phyloP scores from a whole-genome alignment of 2,888 invertebrate species.

The Dermolepida albohirtum region DNA sequence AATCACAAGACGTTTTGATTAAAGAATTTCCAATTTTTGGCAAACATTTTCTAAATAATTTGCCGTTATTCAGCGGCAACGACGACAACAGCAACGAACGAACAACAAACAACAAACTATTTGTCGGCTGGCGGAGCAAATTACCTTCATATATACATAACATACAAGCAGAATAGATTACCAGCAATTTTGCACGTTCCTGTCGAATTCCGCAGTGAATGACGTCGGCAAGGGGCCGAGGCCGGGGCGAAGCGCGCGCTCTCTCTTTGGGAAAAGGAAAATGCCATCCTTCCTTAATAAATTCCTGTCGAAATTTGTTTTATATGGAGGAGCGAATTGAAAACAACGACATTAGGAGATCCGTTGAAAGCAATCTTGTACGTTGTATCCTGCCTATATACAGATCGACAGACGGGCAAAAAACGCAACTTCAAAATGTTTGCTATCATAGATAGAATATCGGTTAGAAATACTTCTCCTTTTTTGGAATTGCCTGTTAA shows the following conservation, averaged over 20 bases:
- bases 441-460: background rate
- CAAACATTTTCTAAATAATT: too few species aligned
- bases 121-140: slow-evolving; percentile 6
- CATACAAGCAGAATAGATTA: slow-evolving; percentile 24
- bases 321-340: slow-evolving; percentile 41
- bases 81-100: background rate
- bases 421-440: slow-evolving; percentile 12
- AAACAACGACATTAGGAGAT: slow-evolving; percentile 38
- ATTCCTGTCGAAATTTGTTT: slow-evolving; percentile 47
- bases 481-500: too few species aligned
- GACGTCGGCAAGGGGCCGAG: background rate
- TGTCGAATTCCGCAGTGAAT: slow-evolving; percentile 13
- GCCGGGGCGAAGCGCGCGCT: background rate
- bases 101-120: slow-evolving; percentile 11
- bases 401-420: too few species aligned
- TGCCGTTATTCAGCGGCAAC: too few species aligned
- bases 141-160: slow-evolving; percentile 30
- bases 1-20: too few species aligned
- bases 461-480: too few species aligned
- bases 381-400: background rate
- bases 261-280: slow-evolving; percentile 21
- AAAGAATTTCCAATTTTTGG: too few species aligned
- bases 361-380: slow-evolving; percentile 38
- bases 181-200: slow-evolving; percentile 29
- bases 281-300: slow-evolving; percentile 48